Percentiles rank a stretch among this genome's conserved stretches.
phyloP scores from a whole-genome alignment of 1,140 invertebrate species.

The Dendroctonus valens region DNA sequence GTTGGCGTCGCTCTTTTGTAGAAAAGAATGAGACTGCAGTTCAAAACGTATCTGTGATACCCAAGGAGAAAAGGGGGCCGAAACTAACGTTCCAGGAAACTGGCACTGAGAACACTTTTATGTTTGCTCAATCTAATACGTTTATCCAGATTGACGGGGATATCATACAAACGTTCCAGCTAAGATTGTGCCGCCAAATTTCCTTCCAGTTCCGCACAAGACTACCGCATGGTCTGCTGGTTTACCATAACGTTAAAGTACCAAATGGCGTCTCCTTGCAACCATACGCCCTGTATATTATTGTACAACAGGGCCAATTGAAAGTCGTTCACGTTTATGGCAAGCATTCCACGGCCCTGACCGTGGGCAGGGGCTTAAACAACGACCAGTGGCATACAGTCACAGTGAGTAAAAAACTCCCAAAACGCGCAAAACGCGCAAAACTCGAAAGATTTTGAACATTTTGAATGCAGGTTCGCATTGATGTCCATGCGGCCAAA shows the following conservation, averaged over 20 bases:
- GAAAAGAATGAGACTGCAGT: constrained; percentile 16
- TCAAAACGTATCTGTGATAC: constrained; percentile 51
- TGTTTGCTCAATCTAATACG: constrained; percentile 83
- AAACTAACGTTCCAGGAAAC: constrained; percentile 80
- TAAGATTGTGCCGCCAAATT: constrained; percentile 81
- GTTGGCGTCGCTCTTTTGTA: not conserved
- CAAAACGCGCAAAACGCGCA: not conserved
- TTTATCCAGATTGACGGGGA: constrained; percentile 84
- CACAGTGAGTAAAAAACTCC: constrained; percentile 54
- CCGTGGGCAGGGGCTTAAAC: constrained; percentile 84
- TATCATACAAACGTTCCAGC: constrained; percentile 80
- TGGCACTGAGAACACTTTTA: constrained; percentile 73
- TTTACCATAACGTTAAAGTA: constrained; percentile 87
- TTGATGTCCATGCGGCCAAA: constrained; percentile 78
- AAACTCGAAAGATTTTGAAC: not conserved
- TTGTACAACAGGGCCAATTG: constrained; percentile 83
- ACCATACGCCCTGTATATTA: constrained; percentile 84
- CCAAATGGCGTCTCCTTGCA: constrained; percentile 67
- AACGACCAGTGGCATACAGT: constrained; percentile 87
- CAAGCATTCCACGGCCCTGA: constrained; percentile 78
- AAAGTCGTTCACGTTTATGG: constrained; percentile 89
- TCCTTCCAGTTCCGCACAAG: constrained; percentile 84
- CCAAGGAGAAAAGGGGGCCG: constrained; percentile 68
- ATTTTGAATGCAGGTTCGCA: constrained; percentile 57
- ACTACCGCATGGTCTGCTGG: constrained; percentile 79